Percentiles rank a stretch among this genome's conserved stretches.
These are phyloP conservation scores for Tokudaia tokunoshimensis DNA, from an alignment of 2,797 vertebrate species.

Conservation along the genomic window DNA sequence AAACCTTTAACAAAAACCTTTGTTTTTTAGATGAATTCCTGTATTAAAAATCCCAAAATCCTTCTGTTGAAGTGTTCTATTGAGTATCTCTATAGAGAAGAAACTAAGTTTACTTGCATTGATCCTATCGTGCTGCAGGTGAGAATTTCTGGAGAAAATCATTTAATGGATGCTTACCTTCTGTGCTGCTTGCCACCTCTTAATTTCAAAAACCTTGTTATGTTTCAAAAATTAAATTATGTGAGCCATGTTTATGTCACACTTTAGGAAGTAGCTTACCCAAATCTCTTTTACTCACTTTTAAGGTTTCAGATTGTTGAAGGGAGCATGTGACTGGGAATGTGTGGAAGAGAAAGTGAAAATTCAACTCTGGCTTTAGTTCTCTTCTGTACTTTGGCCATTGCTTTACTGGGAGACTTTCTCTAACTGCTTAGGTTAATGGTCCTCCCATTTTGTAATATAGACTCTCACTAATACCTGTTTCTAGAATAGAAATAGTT, in stretches of 20 bases:
- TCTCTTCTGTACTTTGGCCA: neutral
- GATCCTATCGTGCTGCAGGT: conserved; percentile 99
- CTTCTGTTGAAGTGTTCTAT: conserved; percentile 98
- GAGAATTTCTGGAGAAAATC: conserved; percentile 70
- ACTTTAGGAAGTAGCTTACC: conserved; percentile 4
- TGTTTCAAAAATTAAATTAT: conserved; percentile 4
- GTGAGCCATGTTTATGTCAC: neutral
- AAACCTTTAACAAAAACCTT: conserved; percentile 57
- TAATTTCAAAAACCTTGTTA: neutral
- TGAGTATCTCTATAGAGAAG: conserved; percentile 98
- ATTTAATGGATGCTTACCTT: neutral
- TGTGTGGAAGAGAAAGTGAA: conserved; percentile 7
- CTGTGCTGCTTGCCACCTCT: neutral
- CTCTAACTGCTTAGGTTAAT: conserved; percentile 9
- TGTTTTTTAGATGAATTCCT: conserved; percentile 95
- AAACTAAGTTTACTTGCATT: conserved; percentile 99
- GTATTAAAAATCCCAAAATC: conserved; percentile 98
- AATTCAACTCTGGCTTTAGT: conserved; percentile 37
- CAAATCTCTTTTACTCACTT: neutral
- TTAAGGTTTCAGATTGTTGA: conserved; percentile 34
- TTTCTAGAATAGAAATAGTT: neutral
- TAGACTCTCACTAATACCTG: neutral
- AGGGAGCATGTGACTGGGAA: neutral
- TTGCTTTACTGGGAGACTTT: conserved; percentile 41
- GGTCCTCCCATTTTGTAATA: neutral